Evolutionary conservation across 2,888 invertebrate species (phyloP).

Genomic region (Caenorhabditis virilis): DNA sequence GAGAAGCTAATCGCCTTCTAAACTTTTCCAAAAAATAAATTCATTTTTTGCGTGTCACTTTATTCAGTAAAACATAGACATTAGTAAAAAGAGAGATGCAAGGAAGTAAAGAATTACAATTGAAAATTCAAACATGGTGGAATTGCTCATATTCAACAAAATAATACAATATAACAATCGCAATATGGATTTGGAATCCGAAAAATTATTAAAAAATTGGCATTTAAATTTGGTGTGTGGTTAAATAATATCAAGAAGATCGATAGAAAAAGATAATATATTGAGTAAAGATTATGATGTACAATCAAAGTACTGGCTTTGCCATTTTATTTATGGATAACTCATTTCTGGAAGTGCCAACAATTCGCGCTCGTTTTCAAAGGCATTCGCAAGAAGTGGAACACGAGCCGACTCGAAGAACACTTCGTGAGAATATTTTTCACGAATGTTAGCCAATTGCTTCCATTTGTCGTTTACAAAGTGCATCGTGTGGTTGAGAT

Average conservation of each 20-base stretch:
- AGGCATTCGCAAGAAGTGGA: constrained; percentile 16
- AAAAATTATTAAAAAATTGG: constrained; percentile 5
- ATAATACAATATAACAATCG: background rate
- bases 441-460: constrained; percentile 43
- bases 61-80: background rate
- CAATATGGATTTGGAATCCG: constrained; percentile 20
- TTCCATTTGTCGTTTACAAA: constrained; percentile 12
- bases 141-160: too few species aligned
- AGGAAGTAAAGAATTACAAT: too few species aligned
- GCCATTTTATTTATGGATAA: background rate
- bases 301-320: too few species aligned
- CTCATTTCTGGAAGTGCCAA: background rate
- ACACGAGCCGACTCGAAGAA: constrained; percentile 35
- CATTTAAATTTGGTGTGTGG: background rate
- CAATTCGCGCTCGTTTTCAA: background rate
- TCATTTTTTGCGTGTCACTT: background rate
- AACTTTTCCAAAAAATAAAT: background rate
- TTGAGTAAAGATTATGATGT: too few species aligned
- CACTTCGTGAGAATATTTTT: constrained; percentile 60
- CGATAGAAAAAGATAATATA: too few species aligned
- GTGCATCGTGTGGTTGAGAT: constrained; percentile 59
- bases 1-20: constrained; percentile 30
- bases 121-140: too few species aligned
- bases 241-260: background rate
- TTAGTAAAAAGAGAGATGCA: background rate